Evolutionary conservation across 2,113 vertebrate genomes (phyloP), one percentile per base, ranked within the genome.

Genomic region (Hippocampus mohnikei): DNA sequence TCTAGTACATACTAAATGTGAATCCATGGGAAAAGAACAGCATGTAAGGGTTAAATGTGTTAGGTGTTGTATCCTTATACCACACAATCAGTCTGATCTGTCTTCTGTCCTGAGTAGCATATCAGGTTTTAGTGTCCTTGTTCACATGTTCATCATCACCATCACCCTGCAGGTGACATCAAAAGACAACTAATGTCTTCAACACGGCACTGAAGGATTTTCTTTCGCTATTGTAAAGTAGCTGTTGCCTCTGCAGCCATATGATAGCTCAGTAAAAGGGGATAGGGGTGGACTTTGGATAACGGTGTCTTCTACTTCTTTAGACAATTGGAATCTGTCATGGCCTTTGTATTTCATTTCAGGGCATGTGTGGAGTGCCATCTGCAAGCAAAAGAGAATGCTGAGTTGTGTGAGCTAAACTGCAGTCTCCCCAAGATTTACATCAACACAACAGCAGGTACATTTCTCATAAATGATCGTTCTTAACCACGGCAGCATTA

Each of bases 331-430:
- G 21, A 42, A 2, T 42, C 13, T 23, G 20, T 64, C 40, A 40
- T 62, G 16, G 16, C 3, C 13, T 60, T 8, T 33, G 12, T 42
- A 13, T 77, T 78, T 88, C 80, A 71, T 67, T 70, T 83, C 91
- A 99, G 97, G 91, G 90, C 81, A 89, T 99, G 97, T 83, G 91
- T 96, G 64, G 96, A 98, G 90, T 99, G 96, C 88, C 90, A 97
- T 84, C 89, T 98, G 72, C 93, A 94, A 87, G 89, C 89, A 0
- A 72, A 92, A 11, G 91, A 90, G 23, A 85, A 90, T 61, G 62
- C 0, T 2, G 92, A 90, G 87, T 83, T 90, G 63, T 99, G 97
- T 82, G 76, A 77, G 67, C 89, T 94, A 64, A 95, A 87, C 85
- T 99, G 97, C 91, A 94, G 89, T 77, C 42, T 86, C 73, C 84